Percentiles rank a stretch among this genome's conserved stretches.
phyloP scores from a whole-genome alignment of 2,888 invertebrate species.

The Hypercompe scribonia region DNA sequence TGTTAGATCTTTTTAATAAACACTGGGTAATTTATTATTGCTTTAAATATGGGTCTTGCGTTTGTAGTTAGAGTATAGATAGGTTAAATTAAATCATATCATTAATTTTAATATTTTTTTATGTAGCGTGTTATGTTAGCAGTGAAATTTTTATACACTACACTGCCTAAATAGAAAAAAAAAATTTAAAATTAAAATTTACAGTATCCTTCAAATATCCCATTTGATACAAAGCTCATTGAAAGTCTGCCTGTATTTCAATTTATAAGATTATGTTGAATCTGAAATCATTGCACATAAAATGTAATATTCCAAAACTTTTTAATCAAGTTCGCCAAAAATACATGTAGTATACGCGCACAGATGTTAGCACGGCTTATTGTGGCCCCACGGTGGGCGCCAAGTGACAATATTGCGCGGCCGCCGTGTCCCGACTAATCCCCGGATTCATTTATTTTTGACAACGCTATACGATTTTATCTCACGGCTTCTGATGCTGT shows the following conservation, averaged over 20 bases:
- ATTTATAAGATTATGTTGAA: constrained; percentile 1
- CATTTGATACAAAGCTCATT: not conserved
- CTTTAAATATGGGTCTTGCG: constrained; percentile 16
- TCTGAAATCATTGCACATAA: not conserved
- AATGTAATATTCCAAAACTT: constrained; percentile 15
- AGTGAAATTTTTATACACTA: not conserved
- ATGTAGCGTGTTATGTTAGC: not conserved
- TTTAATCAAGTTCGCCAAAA: constrained; percentile 49
- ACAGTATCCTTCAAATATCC: not conserved
- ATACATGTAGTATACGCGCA: constrained; percentile 43
- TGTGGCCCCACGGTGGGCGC: constrained; percentile 77
- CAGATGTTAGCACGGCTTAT: constrained; percentile 70
- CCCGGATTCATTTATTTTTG: constrained; percentile 87
- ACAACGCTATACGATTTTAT: constrained; percentile 87
- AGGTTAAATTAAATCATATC: constrained; percentile 2
- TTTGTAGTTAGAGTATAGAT: not conserved
- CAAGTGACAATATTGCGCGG: constrained; percentile 81
- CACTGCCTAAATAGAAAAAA: not conserved
- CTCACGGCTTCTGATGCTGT: constrained; percentile 86
- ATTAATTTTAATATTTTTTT: not conserved
- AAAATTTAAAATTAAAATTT: not conserved
- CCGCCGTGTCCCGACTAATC: constrained; percentile 84
- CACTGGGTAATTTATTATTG: constrained; percentile 45
- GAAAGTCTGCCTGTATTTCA: not conserved
- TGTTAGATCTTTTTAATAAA: constrained; percentile 66